These are phyloP conservation scores for Dendropsophus ebraccatus DNA, from an alignment of 2,113 vertebrate species.

Conservation along the genomic window DNA sequence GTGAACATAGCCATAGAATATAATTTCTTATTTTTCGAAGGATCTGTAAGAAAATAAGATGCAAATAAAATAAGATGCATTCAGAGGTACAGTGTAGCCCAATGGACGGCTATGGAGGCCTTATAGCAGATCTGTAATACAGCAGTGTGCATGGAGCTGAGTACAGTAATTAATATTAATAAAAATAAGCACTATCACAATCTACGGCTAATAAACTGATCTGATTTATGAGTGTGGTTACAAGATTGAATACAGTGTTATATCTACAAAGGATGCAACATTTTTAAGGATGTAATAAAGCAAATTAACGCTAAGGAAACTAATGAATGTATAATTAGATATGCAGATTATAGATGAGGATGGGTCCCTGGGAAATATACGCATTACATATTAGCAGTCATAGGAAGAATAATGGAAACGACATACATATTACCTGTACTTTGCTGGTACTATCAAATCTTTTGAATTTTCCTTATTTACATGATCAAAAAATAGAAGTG, in stretches of 20 bases:
- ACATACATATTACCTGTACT: background rate
- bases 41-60: too few relatives aligned
- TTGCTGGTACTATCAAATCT: background rate
- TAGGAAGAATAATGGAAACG: background rate
- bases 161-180: background rate
- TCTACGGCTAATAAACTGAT: background rate
- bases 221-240: background rate
- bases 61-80: too few relatives aligned
- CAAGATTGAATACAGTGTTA: background rate
- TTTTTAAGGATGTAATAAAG: background rate
- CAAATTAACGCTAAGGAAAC: background rate
- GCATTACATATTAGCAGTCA: background rate
- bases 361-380: constrained; percentile 3
- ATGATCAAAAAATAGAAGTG: background rate
- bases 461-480: background rate
- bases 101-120: background rate
- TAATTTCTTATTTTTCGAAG: too few relatives aligned
- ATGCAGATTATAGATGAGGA: background rate
- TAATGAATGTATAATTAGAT: background rate
- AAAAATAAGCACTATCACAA: background rate
- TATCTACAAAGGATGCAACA: background rate
- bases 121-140: background rate
- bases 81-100: too few relatives aligned
- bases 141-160: background rate
- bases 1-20: too few relatives aligned